phyloP scores from a whole-genome alignment of 2,797 vertebrate genomes.

The Acanthurus leucopareius region DNA sequence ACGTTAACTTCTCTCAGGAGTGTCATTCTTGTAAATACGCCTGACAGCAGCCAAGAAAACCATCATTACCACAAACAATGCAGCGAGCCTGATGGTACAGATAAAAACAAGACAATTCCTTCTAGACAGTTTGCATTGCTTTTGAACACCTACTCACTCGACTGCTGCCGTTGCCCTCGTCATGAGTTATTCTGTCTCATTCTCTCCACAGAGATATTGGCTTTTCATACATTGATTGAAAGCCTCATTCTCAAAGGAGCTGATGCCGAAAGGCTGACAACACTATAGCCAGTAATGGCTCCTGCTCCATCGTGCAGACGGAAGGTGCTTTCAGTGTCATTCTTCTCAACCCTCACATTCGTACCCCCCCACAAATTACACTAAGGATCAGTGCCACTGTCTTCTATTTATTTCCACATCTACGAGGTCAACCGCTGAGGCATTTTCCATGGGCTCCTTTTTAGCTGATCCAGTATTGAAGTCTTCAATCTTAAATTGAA shows the following conservation, averaged over 20 bases:
- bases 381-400: constrained; percentile 37
- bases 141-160: constrained; percentile 64
- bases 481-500: constrained; percentile 12
- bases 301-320: constrained; percentile 53
- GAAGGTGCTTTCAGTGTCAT: constrained; percentile 58
- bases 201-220: constrained; percentile 64
- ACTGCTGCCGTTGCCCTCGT: constrained; percentile 47
- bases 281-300: constrained; percentile 65
- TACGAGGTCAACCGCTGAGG: constrained; percentile 24
- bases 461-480: constrained; percentile 29
- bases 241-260: constrained; percentile 73
- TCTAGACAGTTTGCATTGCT: constrained; percentile 49
- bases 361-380: constrained; percentile 50
- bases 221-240: constrained; percentile 82
- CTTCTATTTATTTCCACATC: constrained; percentile 51
- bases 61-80: constrained; percentile 64
- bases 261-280: constrained; percentile 65
- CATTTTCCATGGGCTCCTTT: constrained; percentile 32
- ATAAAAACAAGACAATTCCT: constrained; percentile 63
- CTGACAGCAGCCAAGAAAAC: constrained; percentile 57
- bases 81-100: constrained; percentile 44
- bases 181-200: constrained; percentile 62
- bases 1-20: constrained; percentile 25
- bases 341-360: constrained; percentile 51
- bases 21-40: constrained; percentile 42